Percentiles rank a stretch among this genome's conserved stretches.
Conservation (phyloP, 2,888 invertebrate species). For the Troides oblongomaculatus region DNA sequence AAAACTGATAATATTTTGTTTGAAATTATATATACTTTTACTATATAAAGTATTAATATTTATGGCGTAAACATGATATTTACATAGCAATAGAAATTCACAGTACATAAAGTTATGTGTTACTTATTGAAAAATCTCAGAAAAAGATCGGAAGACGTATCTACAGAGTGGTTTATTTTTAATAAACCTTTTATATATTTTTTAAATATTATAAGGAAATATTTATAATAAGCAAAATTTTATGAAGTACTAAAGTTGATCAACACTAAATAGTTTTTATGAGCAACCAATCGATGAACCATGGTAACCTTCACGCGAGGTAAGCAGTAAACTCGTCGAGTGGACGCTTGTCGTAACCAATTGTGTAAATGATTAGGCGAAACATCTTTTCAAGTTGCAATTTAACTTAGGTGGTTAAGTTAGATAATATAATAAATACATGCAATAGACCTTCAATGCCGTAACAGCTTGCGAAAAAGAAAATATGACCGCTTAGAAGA, state of each 20-base stretch:
- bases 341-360: constrained; percentile 24
- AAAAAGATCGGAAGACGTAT: neutral
- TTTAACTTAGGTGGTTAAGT: constrained; percentile 1
- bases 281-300: constrained; percentile 16
- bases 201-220: neutral
- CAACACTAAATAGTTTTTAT: constrained; percentile 24
- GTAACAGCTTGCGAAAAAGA: neutral
- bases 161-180: neutral
- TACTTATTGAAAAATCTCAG: too few relatives aligned
- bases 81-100: too few relatives aligned
- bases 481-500: too few relatives aligned
- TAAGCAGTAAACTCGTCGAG: constrained; percentile 12
- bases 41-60: too few relatives aligned
- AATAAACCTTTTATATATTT: neutral
- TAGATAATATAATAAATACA: constrained; percentile 8
- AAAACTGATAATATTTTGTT: too few relatives aligned
- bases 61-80: too few relatives aligned
- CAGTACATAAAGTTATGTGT: too few relatives aligned
- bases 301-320: constrained; percentile 23
- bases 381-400: constrained; percentile 19
- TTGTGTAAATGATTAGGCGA: constrained; percentile 24
- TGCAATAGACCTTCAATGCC: neutral
- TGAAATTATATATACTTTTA: too few relatives aligned
- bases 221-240: neutral
- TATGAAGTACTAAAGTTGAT: constrained; percentile 1